Evolutionary conservation across 2,113 vertebrate species (phyloP).

Genomic region (Atractosteus spatula): DNA sequence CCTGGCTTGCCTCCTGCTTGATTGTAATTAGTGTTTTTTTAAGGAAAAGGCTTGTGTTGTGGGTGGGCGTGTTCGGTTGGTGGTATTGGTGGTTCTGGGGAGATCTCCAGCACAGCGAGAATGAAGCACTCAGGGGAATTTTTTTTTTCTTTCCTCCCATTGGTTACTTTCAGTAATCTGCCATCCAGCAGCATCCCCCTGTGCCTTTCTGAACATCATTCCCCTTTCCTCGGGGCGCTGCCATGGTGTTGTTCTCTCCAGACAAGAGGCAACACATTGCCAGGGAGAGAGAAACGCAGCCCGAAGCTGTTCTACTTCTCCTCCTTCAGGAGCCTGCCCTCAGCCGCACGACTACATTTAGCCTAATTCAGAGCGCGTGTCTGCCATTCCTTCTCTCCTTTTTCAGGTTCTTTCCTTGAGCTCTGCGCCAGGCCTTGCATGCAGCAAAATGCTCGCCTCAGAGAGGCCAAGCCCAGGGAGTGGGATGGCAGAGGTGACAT

Average conservation of each 20-base stretch:
- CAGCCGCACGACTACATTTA: constrained; percentile 9
- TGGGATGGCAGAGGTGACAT: too few species aligned
- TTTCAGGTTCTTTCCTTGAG: neutral
- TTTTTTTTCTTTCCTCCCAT: too few species aligned
- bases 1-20: constrained; percentile 35
- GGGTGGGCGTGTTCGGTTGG: neutral
- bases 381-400: neutral
- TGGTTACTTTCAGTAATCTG: too few species aligned
- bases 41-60: constrained; percentile 3
- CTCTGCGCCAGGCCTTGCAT: too few species aligned
- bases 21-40: constrained; percentile 45
- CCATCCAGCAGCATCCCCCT: neutral
- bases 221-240: too few species aligned
- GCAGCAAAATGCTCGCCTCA: too few species aligned
- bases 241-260: too few species aligned
- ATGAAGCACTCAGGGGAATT: too few species aligned
- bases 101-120: too few species aligned
- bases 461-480: too few species aligned
- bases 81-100: neutral
- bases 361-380: neutral
- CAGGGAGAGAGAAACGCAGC: neutral
- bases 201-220: neutral
- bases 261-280: neutral
- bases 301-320: neutral
- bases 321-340: neutral